Percentiles rank a stretch among this genome's conserved stretches.
phyloP scores from a whole-genome alignment of 2,888 invertebrate genomes.

The Tinea pellionella region DNA sequence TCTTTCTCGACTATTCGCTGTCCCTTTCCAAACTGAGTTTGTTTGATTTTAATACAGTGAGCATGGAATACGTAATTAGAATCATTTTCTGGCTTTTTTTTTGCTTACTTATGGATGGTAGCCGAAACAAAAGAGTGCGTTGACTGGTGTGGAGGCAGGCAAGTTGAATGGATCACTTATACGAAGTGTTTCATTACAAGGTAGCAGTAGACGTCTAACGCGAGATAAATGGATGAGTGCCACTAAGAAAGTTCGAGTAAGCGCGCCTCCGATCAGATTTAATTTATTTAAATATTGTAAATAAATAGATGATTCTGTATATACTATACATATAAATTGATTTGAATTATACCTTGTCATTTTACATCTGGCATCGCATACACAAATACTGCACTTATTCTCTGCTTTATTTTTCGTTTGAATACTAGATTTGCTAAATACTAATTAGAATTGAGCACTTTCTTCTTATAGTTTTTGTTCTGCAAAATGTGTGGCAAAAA shows the following conservation, averaged over 20 bases:
- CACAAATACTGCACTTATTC: too few species aligned
- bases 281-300: background rate
- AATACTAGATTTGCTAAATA: too few species aligned
- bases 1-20: background rate
- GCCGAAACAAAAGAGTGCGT: conserved; percentile 73
- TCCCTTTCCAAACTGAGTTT: background rate
- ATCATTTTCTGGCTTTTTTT: background rate
- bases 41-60: background rate
- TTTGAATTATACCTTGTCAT: too few species aligned
- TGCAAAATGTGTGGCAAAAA: too few species aligned
- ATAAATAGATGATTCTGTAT: background rate
- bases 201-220: conserved; percentile 60
- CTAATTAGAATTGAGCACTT: too few species aligned
- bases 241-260: conserved; percentile 83
- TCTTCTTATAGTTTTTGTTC: too few species aligned
- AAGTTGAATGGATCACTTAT: conserved; percentile 72
- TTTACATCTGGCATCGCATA: too few species aligned
- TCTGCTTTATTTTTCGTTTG: too few species aligned
- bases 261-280: conserved; percentile 25
- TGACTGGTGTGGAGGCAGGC: conserved; percentile 75
- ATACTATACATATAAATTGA: too few species aligned
- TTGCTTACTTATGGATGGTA: conserved; percentile 33
- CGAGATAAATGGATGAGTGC: conserved; percentile 75
- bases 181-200: conserved; percentile 75
- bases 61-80: conserved; percentile 4